phyloP scores from a whole-genome alignment of 2,113 vertebrate genomes.

The Desmodus rotundus region DNA sequence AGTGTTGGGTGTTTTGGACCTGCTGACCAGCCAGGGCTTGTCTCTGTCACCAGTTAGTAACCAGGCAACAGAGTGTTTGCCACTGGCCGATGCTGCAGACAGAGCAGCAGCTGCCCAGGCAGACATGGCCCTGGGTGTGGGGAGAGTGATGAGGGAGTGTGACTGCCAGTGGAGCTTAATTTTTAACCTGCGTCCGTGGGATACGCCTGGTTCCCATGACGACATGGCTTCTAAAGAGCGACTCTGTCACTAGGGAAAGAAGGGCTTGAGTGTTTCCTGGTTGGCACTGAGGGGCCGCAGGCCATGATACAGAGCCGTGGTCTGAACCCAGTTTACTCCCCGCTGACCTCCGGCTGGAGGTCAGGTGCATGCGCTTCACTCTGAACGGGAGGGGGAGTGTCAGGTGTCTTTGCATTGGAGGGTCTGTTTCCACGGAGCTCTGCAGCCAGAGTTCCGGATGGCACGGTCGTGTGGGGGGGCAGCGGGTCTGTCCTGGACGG shows the following conservation, averaged over 20 bases:
- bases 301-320: too few species aligned
- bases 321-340: accelerated
- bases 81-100: neutral
- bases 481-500: accelerated
- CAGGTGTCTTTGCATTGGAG: neutral
- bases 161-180: neutral
- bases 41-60: slow-evolving; percentile 64
- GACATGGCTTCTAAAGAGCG: neutral
- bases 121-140: slow-evolving; percentile 26
- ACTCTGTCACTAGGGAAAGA: neutral
- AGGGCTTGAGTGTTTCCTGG: neutral
- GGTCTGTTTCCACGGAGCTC: neutral
- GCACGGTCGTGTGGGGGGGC: accelerated
- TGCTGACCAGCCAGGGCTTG: neutral
- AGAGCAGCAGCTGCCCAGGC: neutral
- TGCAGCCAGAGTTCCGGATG: accelerated
- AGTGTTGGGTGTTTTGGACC: neutral
- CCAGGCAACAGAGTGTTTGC: slow-evolving; percentile 68
- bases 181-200: neutral
- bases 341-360: accelerated
- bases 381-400: too few species aligned
- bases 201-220: slow-evolving; percentile 43
- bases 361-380: accelerated
- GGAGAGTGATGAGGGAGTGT: slow-evolving; percentile 17
- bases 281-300: accelerated